A percentile compares a stretch with the other conserved stretches of the same genome.
These are phyloP conservation scores for Anthophora plumipes DNA, from an alignment of 2,888 invertebrate species.

Conservation along the genomic window DNA sequence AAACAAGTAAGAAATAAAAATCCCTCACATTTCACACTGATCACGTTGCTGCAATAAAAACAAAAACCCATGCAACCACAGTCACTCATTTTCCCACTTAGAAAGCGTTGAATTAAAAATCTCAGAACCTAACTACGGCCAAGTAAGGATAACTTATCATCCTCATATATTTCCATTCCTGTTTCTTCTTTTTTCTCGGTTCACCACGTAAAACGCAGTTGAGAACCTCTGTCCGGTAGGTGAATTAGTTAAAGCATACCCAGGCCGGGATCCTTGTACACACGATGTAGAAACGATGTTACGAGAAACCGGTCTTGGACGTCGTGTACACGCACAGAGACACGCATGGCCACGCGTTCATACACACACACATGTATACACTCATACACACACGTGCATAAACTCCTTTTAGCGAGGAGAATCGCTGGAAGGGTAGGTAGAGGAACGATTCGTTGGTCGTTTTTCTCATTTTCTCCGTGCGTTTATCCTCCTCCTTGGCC, in stretches of 20 bases:
- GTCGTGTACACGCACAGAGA: constrained; percentile 48
- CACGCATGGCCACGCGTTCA: constrained; percentile 21
- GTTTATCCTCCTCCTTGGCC: constrained; percentile 66
- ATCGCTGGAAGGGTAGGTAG: constrained; percentile 23
- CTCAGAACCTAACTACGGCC: too few relatives aligned
- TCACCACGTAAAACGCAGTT: neutral
- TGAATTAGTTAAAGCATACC: constrained; percentile 79
- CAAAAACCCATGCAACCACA: too few relatives aligned
- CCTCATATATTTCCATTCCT: neutral
- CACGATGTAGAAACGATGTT: constrained; percentile 79
- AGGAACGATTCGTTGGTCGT: constrained; percentile 59
- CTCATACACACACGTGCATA: neutral
- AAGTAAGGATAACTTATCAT: neutral
- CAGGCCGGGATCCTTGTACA: constrained; percentile 74
- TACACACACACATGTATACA: constrained; percentile 13
- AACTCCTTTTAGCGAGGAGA: neutral
- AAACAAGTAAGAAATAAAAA: too few relatives aligned
- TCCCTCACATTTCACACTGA: too few relatives aligned
- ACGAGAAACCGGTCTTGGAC: constrained; percentile 79
- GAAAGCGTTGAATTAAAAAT: too few relatives aligned
- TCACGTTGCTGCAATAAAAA: too few relatives aligned
- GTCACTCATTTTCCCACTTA: too few relatives aligned
- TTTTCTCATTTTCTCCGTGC: constrained; percentile 71
- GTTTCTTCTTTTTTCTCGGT: neutral
- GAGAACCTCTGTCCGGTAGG: constrained; percentile 63